These are phyloP conservation scores for Sesamia nonagrioides DNA, from an alignment of 1,140 invertebrate species.

Conservation along the genomic window DNA sequence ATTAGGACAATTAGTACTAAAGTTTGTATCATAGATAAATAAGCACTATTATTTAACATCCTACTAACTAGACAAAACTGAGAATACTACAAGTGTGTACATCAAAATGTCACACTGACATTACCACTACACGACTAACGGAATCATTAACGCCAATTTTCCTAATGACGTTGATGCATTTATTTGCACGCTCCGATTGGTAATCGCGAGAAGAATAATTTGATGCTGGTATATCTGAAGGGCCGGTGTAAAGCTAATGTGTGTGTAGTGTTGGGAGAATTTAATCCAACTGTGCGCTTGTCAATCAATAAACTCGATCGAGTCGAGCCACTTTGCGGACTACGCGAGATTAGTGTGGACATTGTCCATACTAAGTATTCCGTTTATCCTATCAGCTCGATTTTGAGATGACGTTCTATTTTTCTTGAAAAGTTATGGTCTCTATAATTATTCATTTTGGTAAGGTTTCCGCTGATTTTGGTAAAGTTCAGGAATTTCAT, in stretches of 20 bases:
- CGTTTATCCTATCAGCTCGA: neutral
- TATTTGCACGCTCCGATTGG: constrained; percentile 27
- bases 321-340: constrained; percentile 69
- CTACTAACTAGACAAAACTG: neutral
- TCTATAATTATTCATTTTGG: neutral
- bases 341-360: constrained; percentile 66
- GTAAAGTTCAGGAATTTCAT: too few species aligned
- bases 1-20: too few species aligned
- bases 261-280: constrained; percentile 73
- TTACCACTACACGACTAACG: constrained; percentile 8
- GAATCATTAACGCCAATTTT: constrained; percentile 27
- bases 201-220: constrained; percentile 47
- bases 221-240: constrained; percentile 39
- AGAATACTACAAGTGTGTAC: neutral
- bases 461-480: too few species aligned
- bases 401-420: neutral
- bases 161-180: constrained; percentile 45
- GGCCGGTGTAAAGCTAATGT: constrained; percentile 71
- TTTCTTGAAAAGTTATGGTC: neutral
- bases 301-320: constrained; percentile 82
- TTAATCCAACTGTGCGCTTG: constrained; percentile 82
- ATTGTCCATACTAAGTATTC: constrained; percentile 2
- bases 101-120: constrained; percentile 4
- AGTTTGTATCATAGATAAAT: too few species aligned
- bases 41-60: too few species aligned